Evolutionary conservation across 2,797 vertebrate genomes (phyloP), one percentile per base, ranked within the genome.

Genomic region (Sandelia bainsii): DNA sequence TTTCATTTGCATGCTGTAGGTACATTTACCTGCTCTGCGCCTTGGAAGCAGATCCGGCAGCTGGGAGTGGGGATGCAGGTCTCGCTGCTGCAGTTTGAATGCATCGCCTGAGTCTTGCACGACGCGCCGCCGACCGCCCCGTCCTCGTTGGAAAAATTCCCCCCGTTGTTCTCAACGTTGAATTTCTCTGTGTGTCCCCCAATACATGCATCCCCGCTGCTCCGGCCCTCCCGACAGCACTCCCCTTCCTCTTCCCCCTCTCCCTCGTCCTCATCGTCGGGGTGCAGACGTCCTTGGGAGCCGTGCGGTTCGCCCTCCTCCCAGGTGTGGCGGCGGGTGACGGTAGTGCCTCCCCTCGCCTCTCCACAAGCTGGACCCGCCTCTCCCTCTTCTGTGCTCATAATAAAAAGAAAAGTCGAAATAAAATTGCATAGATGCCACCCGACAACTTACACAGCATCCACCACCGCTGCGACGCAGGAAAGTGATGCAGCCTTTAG

Each of bases 41-140:
- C 96, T 71, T 97, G 97, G 91, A 97, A 97, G 93, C 97, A 98
- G 90, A 98, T 98, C 89, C 97, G 91, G 90, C 97, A 98, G 93
- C 96, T 96, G 77, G 96, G 96, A 23, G 94, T 95, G 75, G 92
- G 95, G 89, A 92, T 92, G 85, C 91, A 92, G 80, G 94, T 96
- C 37, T 95, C 95, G 87, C 95, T 96, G 95, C 96, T 96, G 86
- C 96, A 94, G 85, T 94, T 94, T 9, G 95, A 97, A 80, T 87
- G 86, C 92, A 94, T 78, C 77, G 78, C 63, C 65, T 92, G 94
- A 69, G 75, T 61, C 74, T 82, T 92, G 89, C 79, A 75, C 62
- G 79, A 57, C 7, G 66, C 69, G 5, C 69, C 83, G 45, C 79
- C 91, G 10, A 77, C 86, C 27, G 75, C 87, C 60, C 58, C 93